Percentiles rank a stretch among this genome's conserved stretches.
These are phyloP conservation scores for Vannuccia rotundouncinata DNA, from an alignment of 2,888 invertebrate species.

Conservation along the genomic window DNA sequence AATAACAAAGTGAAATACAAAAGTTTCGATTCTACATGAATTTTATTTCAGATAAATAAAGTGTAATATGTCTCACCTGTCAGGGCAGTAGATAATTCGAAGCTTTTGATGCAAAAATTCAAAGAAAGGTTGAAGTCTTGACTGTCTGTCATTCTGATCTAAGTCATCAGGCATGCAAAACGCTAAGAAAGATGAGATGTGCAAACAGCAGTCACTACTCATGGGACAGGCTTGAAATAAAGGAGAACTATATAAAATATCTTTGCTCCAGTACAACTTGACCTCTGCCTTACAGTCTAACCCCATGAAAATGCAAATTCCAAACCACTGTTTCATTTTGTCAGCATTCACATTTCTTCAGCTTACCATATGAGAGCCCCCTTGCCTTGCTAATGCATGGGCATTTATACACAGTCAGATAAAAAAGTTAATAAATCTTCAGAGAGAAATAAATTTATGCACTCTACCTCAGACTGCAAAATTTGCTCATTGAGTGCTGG, in stretches of 20 bases:
- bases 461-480: background rate
- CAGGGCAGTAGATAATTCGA: no score
- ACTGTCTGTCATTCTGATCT: conserved; percentile 1
- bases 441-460: background rate
- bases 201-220: background rate
- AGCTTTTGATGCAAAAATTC: no score
- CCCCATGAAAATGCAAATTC: background rate
- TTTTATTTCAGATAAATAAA: no score
- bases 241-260: background rate
- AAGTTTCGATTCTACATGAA: no score
- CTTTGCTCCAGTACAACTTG: conserved; percentile 4
- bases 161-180: conserved; percentile 10
- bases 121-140: conserved; percentile 42
- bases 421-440: conserved; percentile 1
- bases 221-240: conserved; percentile 1
- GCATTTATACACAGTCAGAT: background rate
- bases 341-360: background rate
- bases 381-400: background rate
- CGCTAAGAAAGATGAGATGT: conserved; percentile 2
- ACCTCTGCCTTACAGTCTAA: background rate
- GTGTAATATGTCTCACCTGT: no score
- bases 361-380: background rate
- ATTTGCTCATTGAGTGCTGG: background rate
- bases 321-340: background rate
- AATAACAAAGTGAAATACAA: no score